Percentiles rank a stretch among this genome's conserved stretches.
These are phyloP conservation scores for Nanorana parkeri DNA, from an alignment of 2,113 vertebrate genomes.

Conservation along the genomic window DNA sequence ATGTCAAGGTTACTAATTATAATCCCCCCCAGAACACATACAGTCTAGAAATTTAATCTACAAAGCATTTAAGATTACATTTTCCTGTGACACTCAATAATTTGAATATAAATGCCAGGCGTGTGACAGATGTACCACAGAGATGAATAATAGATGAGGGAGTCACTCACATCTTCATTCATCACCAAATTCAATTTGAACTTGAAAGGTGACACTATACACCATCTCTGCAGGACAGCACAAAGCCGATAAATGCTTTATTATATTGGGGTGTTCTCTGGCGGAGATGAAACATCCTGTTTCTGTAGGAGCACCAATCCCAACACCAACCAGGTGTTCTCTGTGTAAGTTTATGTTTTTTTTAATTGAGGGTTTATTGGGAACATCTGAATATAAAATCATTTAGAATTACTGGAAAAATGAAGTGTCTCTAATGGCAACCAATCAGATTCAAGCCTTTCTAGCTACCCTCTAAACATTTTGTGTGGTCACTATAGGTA, in stretches of 20 bases:
- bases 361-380: not conserved
- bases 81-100: conserved; percentile 17
- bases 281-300: conserved; percentile 16
- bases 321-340: not conserved
- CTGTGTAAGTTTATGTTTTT: not conserved
- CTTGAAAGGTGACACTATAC: conserved; percentile 20
- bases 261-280: conserved; percentile 11
- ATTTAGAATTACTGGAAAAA: no score
- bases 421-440: no score
- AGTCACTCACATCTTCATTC: conserved; percentile 47
- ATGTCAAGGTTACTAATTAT: conserved; percentile 49
- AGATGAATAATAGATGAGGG: conserved; percentile 32
- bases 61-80: conserved; percentile 46
- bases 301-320: not conserved
- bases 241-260: conserved; percentile 15
- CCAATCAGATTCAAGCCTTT: no score
- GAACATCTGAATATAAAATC: no score
- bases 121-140: conserved; percentile 30
- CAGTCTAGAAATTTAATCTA: conserved; percentile 50
- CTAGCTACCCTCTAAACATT: no score
- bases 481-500: no score
- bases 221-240: not conserved
- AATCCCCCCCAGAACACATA: conserved; percentile 34
- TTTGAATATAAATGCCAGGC: conserved; percentile 41
- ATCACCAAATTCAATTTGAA: not conserved